Conservation (phyloP, 2,797 vertebrate species). For the Rhynchonycteris naso region DNA sequence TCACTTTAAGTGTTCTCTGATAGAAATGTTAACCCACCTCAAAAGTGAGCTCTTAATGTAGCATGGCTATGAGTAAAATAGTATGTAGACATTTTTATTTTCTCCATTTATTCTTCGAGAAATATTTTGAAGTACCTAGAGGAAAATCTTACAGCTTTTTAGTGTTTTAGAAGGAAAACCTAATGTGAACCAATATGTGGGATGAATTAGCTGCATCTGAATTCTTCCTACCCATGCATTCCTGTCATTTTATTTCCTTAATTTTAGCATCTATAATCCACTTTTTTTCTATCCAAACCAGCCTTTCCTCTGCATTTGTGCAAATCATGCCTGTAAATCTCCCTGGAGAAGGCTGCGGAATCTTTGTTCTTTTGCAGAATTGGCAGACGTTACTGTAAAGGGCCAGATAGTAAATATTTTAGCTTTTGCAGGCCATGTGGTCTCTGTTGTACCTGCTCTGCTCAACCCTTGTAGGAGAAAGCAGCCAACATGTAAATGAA, state of each 20-base stretch:
- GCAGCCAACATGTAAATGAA: neutral
- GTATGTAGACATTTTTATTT: neutral
- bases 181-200: neutral
- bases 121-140: neutral
- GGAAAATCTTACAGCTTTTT: neutral
- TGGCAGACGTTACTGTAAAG: neutral
- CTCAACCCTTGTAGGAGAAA: neutral
- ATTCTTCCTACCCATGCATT: neutral
- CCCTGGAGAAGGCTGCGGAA: neutral
- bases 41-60: neutral
- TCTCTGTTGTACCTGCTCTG: neutral
- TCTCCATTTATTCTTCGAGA: neutral
- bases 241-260: neutral
- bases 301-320: neutral
- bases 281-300: neutral
- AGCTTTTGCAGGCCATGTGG: neutral
- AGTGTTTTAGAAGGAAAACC: slow-evolving; percentile 1
- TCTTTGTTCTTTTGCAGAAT: neutral
- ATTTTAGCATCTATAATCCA: neutral
- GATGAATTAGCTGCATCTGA: neutral
- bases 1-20: neutral
- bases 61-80: neutral
- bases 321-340: neutral
- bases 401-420: neutral
- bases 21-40: neutral